Conservation (phyloP, 2,888 invertebrate species). For the Girardia tigrina region DNA sequence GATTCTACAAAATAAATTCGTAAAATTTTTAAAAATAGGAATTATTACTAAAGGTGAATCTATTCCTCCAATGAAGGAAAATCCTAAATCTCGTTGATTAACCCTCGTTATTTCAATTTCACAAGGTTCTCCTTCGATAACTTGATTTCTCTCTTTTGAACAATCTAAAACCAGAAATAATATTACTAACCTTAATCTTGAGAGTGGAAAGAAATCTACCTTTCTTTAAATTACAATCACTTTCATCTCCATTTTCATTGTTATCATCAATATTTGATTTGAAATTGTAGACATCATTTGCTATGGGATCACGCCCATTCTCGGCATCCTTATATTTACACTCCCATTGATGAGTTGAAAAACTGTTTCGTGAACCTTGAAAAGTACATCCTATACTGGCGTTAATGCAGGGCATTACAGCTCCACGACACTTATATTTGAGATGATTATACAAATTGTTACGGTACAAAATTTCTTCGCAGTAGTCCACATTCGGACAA, state of each 20-base stretch:
- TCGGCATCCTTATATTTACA: slow-evolving; percentile 13
- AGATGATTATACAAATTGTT: slow-evolving; percentile 24
- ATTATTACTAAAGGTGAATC: slow-evolving; percentile 20
- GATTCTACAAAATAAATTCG: too few species aligned
- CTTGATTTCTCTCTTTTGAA: neutral
- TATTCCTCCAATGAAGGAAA: slow-evolving; percentile 3
- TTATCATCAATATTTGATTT: neutral
- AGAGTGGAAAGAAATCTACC: too few species aligned
- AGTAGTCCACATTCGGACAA: slow-evolving; percentile 27
- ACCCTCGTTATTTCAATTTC: neutral
- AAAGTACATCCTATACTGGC: slow-evolving; percentile 24
- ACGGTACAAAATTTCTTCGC: slow-evolving; percentile 25
- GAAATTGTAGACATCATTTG: slow-evolving; percentile 9
- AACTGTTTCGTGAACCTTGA: slow-evolving; percentile 4
- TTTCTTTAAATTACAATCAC: slow-evolving; percentile 6
- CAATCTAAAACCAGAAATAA: neutral
- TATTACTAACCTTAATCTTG: neutral
- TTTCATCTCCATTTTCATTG: neutral
- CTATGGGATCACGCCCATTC: neutral
- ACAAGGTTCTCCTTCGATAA: slow-evolving; percentile 8
- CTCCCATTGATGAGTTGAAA: slow-evolving; percentile 27
- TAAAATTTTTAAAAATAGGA: too few species aligned
- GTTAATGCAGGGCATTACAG: slow-evolving; percentile 21
- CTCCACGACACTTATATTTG: neutral
- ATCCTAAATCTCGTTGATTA: slow-evolving; percentile 19